Evolutionary conservation across 2,113 vertebrate genomes (phyloP).

Genomic region (Elephantulus edwardii): DNA sequence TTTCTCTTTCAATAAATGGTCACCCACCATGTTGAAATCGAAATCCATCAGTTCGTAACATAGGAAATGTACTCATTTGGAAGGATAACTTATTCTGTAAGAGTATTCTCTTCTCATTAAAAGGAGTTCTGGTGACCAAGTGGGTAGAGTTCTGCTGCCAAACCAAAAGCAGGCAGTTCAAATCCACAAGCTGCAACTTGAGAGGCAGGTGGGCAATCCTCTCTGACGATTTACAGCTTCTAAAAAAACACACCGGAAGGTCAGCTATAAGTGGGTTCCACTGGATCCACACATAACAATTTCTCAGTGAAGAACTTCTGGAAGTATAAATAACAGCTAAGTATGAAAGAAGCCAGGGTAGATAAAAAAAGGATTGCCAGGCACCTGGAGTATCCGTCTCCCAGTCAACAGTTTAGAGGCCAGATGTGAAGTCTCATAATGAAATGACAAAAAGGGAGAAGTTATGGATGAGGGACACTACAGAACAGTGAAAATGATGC

Average conservation of each 20-base stretch:
- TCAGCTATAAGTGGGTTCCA: too few relatives aligned
- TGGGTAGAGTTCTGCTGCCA: too few relatives aligned
- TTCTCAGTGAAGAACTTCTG: not conserved
- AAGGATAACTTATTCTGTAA: not conserved
- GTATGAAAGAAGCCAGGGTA: not conserved
- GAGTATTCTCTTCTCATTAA: not conserved
- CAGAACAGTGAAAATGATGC: slow-evolving; percentile 3
- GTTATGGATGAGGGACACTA: not conserved
- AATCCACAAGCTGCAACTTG: too few relatives aligned
- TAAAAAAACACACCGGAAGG: too few relatives aligned
- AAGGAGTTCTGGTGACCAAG: too few relatives aligned
- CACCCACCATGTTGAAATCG: not conserved
- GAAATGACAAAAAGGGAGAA: not conserved
- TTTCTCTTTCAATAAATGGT: not conserved
- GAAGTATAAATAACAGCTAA: not conserved
- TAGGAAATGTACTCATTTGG: slow-evolving; percentile 14
- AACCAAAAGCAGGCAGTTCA: too few relatives aligned
- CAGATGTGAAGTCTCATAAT: not conserved
- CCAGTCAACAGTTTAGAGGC: not conserved
- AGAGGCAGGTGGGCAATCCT: too few relatives aligned
- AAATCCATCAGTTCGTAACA: not conserved
- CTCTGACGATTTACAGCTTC: too few relatives aligned
- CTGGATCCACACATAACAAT: too few relatives aligned
- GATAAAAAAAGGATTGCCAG: not conserved
- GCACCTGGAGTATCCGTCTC: not conserved